A percentile compares a stretch with the other conserved stretches of the same genome.
Conservation (phyloP, 2,113 vertebrate species). For the Penelope pileata region DNA sequence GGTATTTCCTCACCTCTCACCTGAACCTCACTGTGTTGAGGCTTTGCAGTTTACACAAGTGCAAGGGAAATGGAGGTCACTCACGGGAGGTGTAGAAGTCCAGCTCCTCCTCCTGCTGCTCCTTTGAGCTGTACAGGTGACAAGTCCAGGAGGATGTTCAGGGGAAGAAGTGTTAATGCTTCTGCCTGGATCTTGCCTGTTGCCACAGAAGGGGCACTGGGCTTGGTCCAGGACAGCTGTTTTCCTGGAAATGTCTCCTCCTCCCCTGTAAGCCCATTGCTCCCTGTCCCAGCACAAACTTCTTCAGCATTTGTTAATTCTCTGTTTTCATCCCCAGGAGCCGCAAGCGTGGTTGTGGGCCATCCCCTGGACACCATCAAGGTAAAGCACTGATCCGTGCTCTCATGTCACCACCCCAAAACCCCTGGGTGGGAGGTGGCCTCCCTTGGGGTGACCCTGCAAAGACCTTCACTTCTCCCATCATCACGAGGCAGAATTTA, state of each 20-base stretch:
- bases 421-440: fast-evolving
- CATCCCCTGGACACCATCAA: conserved; percentile 84
- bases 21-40: neutral
- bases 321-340: conserved; percentile 70
- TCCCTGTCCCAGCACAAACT: neutral
- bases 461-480: neutral
- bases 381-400: conserved; percentile 55
- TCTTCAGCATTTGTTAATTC: neutral
- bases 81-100: neutral
- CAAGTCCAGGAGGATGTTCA: neutral
- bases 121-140: neutral
- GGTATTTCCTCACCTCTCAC: neutral
- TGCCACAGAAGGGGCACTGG: neutral
- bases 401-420: neutral
- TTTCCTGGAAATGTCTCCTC: neutral
- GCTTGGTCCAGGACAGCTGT: too few relatives aligned
- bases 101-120: neutral
- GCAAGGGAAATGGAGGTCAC: neutral
- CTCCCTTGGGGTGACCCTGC: neutral
- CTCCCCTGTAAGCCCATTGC: neutral
- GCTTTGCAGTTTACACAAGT: neutral
- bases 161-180: neutral
- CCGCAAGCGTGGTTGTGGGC: conserved; percentile 78
- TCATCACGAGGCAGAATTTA: neutral
- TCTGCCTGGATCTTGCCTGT: neutral